These are phyloP conservation scores for Psammodynastes pulverulentus DNA, from an alignment of 2,113 vertebrate species.

Conservation along the genomic window DNA sequence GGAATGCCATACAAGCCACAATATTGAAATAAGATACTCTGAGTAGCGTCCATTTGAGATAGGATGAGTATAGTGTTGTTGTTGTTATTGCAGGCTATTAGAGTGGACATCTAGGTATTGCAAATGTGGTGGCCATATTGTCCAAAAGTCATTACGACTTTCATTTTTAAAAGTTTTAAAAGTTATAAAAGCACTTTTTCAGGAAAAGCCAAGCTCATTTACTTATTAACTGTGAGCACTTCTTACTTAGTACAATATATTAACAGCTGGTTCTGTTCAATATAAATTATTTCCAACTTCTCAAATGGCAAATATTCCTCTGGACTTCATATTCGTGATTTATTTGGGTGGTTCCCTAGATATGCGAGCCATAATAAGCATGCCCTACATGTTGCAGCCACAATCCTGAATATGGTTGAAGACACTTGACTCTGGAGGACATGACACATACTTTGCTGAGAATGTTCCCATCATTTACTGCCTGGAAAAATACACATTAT, in stretches of 20 bases:
- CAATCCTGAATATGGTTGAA: not conserved
- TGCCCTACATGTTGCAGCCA: accelerated
- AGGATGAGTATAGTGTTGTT: not conserved
- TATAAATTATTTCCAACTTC: not conserved
- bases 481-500: not conserved
- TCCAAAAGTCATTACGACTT: not conserved
- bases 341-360: not conserved
- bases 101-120: not conserved
- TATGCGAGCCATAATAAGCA: not conserved
- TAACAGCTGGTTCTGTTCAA: not conserved
- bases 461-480: not conserved
- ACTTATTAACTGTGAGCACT: not conserved
- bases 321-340: not conserved
- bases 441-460: not conserved
- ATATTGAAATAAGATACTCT: not conserved
- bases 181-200: not conserved
- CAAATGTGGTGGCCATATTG: not conserved
- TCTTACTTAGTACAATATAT: not conserved
- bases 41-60: not conserved
- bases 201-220: not conserved
- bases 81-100: not conserved
- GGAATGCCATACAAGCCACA: not conserved
- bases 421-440: not conserved
- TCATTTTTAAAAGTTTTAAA: not conserved
- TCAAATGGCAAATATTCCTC: not conserved